Evolutionary conservation across 2,113 vertebrate species (phyloP).

Genomic region (Halcyon malimbica): DNA sequence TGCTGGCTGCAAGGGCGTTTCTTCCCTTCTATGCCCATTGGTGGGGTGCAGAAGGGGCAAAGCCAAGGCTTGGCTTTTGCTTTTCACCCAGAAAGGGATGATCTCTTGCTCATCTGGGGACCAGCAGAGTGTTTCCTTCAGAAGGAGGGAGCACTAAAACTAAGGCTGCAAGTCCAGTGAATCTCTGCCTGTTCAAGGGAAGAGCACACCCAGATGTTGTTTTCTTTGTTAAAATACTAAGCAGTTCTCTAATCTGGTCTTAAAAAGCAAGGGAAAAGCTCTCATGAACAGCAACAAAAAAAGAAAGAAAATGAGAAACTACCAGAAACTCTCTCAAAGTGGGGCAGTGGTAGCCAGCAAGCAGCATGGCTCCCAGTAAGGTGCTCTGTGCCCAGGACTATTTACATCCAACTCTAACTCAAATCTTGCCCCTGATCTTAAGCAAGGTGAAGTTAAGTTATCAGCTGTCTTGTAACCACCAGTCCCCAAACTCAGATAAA

Average conservation of each 20-base stretch:
- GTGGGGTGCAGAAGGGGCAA: not conserved
- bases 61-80: not conserved
- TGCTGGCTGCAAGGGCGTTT: not conserved
- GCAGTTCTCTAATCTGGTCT: not conserved
- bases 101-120: not conserved
- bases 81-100: accelerated
- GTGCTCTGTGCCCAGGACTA: not conserved
- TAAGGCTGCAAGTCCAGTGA: not conserved
- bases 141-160: not conserved
- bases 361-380: not conserved
- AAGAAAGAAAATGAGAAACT: not conserved
- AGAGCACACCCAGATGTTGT: not conserved
- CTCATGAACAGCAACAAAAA: accelerated
- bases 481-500: not conserved
- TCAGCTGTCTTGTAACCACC: not conserved
- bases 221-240: not conserved
- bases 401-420: not conserved
- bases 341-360: not conserved
- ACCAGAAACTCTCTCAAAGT: not conserved
- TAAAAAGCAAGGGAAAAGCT: not conserved
- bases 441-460: not conserved
- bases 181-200: not conserved
- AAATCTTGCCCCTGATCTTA: not conserved
- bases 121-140: not conserved
- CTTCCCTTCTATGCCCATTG: not conserved